A percentile compares a stretch with the other conserved stretches of the same genome.
These are phyloP conservation scores for Scaeva pyrastri DNA, from an alignment of 2,888 invertebrate genomes.

Conservation along the genomic window DNA sequence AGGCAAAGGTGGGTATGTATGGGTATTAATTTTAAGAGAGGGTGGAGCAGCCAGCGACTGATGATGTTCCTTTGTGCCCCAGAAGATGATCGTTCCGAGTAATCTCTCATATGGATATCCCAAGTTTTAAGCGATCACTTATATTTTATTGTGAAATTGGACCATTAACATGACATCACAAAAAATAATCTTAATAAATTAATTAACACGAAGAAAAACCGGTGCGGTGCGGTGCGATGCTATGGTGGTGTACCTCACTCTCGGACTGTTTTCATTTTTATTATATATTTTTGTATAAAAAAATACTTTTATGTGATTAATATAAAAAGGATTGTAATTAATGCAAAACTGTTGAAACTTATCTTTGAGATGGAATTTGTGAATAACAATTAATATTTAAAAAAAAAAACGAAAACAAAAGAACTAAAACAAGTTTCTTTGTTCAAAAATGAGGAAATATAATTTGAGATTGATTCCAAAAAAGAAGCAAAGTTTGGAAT, in stretches of 20 bases:
- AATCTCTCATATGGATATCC: constrained; percentile 37
- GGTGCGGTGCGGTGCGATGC: too few species aligned
- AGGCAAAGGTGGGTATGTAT: too few species aligned
- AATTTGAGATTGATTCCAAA: not conserved
- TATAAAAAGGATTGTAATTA: constrained; percentile 19
- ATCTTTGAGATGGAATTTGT: constrained; percentile 8
- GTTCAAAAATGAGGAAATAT: not conserved
- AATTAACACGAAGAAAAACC: constrained; percentile 59
- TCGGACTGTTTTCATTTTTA: not conserved
- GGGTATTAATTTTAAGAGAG: constrained; percentile 6
- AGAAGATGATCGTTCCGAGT: not conserved
- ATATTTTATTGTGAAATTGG: constrained; percentile 57
- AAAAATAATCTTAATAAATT: constrained; percentile 74
- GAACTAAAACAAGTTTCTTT: constrained; percentile 8
- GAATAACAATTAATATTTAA: constrained; percentile 12
- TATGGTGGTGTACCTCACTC: not conserved
- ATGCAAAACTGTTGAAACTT: constrained; percentile 26
- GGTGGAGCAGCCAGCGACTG: constrained; percentile 61
- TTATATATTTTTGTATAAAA: not conserved
- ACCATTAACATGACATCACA: constrained; percentile 66
- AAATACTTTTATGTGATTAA: constrained; percentile 17
- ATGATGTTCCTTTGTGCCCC: constrained; percentile 4
- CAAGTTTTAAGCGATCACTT: constrained; percentile 68
- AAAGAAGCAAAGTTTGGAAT: not conserved
- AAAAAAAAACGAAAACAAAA: not conserved